Evolutionary conservation across 2,113 vertebrate species (phyloP).

Genomic region (Benitochromis conjunctus): DNA sequence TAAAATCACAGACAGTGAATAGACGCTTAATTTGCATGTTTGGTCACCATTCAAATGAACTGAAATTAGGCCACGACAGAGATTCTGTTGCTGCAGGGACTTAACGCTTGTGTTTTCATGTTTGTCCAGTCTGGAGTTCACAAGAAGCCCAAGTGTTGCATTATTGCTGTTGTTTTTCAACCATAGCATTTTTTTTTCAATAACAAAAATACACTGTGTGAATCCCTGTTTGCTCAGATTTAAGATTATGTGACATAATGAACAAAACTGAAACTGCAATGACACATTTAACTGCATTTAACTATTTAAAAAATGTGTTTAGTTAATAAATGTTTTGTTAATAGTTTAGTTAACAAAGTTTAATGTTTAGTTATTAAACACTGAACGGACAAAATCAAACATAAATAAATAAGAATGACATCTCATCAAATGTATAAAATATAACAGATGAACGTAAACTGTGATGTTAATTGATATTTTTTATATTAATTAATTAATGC

Average conservation of each 20-base stretch:
- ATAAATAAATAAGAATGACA: not conserved
- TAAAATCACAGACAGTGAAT: conserved; percentile 35
- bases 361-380: not conserved
- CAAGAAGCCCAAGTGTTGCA: not conserved
- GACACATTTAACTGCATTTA: not conserved
- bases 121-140: not conserved
- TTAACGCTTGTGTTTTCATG: not conserved
- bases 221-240: not conserved
- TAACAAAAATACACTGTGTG: not conserved
- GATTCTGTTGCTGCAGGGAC: not conserved
- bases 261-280: not conserved
- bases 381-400: accelerated
- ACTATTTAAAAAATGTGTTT: not conserved
- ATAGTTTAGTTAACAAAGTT: not conserved
- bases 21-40: conserved; percentile 55
- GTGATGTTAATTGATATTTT: not conserved
- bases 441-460: not conserved
- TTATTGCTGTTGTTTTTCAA: not conserved
- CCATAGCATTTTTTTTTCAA: not conserved
- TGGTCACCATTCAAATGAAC: conserved; percentile 65
- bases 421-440: not conserved
- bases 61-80: not conserved
- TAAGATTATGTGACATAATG: not conserved
- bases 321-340: not conserved
- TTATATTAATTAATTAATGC: too few relatives aligned